These are phyloP conservation scores for Nemurella pictetii DNA, from an alignment of 2,888 invertebrate species.

Conservation along the genomic window DNA sequence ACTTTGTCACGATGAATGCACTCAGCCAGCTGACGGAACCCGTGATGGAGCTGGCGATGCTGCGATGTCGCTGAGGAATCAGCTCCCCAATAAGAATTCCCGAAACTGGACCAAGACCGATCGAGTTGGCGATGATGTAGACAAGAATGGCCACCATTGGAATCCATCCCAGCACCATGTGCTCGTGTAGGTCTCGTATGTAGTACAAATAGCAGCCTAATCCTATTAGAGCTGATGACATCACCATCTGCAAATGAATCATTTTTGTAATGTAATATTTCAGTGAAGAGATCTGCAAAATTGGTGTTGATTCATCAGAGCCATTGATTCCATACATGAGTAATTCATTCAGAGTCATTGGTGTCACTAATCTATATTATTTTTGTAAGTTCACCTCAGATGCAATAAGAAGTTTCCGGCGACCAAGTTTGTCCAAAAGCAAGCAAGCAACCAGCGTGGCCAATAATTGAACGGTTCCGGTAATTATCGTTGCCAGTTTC, in stretches of 20 bases:
- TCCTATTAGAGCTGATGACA: constrained; percentile 45
- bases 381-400: constrained; percentile 50
- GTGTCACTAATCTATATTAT: too few species aligned
- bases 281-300: neutral
- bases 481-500: constrained; percentile 45
- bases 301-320: too few species aligned
- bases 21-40: constrained; percentile 51
- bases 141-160: constrained; percentile 49
- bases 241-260: constrained; percentile 47
- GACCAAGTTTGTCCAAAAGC: constrained; percentile 51
- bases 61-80: constrained; percentile 50
- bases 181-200: constrained; percentile 37
- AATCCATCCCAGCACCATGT: constrained; percentile 46
- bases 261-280: neutral
- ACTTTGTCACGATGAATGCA: constrained; percentile 50
- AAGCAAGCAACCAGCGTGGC: constrained; percentile 45
- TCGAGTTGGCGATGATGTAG: constrained; percentile 49
- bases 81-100: constrained; percentile 52
- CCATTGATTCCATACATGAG: too few species aligned
- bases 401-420: constrained; percentile 51
- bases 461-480: constrained; percentile 47
- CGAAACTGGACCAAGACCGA: constrained; percentile 51
- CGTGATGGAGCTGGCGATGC: constrained; percentile 52
- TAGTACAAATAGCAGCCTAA: constrained; percentile 46
- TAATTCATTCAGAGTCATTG: too few species aligned